These are phyloP conservation scores for Zaprionus vittiger DNA, from an alignment of 1,140 invertebrate species.

Conservation along the genomic window DNA sequence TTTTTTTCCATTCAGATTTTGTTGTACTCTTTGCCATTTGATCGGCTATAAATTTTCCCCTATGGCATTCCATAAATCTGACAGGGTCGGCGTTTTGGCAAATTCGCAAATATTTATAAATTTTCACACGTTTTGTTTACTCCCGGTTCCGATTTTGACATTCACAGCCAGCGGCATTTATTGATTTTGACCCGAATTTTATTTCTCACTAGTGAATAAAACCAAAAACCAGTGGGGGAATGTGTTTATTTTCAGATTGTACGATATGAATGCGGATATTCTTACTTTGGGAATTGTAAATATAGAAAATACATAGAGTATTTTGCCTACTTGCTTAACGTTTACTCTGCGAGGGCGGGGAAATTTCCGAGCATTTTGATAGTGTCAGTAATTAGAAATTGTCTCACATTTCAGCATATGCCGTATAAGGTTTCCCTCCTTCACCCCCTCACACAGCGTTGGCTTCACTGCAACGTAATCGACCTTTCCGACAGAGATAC, in stretches of 20 bases:
- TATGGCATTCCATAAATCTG: constrained; percentile 35
- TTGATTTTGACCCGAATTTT: constrained; percentile 38
- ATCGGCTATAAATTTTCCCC: constrained; percentile 31
- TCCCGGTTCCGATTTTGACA: constrained; percentile 39
- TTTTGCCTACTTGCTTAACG: not conserved
- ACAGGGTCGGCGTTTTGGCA: constrained; percentile 22
- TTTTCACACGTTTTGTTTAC: constrained; percentile 63
- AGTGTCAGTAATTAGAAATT: constrained; percentile 6
- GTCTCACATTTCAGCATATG: not conserved
- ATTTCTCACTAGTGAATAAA: not conserved
- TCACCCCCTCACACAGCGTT: constrained; percentile 5
- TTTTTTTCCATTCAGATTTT: not conserved
- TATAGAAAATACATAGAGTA: not conserved
- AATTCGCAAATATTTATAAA: constrained; percentile 54
- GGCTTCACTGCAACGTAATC: constrained; percentile 26
- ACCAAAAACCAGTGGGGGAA: not conserved
- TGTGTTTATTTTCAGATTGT: constrained; percentile 15
- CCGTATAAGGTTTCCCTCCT: constrained; percentile 7
- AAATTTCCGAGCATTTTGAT: not conserved
- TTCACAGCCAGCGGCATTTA: constrained; percentile 28
- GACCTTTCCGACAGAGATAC: constrained; percentile 2
- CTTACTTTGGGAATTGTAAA: not conserved
- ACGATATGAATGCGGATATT: constrained; percentile 10
- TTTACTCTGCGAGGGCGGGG: not conserved
- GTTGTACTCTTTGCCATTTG: constrained; percentile 4